These are phyloP conservation scores for Pissodes strobi DNA, from an alignment of 1,140 invertebrate species.

Conservation along the genomic window DNA sequence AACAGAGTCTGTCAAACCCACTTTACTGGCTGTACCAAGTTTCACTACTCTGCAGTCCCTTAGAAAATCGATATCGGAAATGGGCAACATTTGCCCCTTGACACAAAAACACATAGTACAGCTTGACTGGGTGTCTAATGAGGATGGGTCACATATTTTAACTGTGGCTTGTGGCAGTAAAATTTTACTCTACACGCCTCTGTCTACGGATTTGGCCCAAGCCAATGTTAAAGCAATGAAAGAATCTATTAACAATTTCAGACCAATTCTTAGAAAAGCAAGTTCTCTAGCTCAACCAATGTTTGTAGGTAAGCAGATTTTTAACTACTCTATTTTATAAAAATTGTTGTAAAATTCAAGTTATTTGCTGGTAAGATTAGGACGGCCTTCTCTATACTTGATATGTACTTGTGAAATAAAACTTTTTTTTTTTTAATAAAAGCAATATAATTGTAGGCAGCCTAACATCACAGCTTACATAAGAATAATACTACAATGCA, in stretches of 20 bases:
- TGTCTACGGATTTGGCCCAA: conserved; percentile 87
- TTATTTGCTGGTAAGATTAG: too few relatives aligned
- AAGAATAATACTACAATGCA: too few relatives aligned
- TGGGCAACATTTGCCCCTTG: conserved; percentile 85
- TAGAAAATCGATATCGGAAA: conserved; percentile 85
- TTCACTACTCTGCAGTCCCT: conserved; percentile 90
- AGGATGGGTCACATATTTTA: conserved; percentile 97
- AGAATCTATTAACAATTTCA: conserved; percentile 61
- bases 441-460: too few relatives aligned
- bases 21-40: conserved; percentile 84
- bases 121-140: conserved; percentile 98
- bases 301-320: conserved; percentile 58
- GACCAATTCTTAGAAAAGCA: conserved; percentile 83
- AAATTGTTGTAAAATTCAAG: too few relatives aligned
- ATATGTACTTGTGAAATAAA: too few relatives aligned
- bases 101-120: conserved; percentile 90
- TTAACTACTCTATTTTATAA: too few relatives aligned
- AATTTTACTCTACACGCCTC: conserved; percentile 81
- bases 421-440: too few relatives aligned
- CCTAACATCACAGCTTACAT: too few relatives aligned
- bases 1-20: conserved; percentile 73
- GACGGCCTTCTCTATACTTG: too few relatives aligned
- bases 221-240: conserved; percentile 79
- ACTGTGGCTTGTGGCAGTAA: conserved; percentile 96
- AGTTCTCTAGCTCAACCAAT: conserved; percentile 83